phyloP scores from a whole-genome alignment of 2,113 vertebrate genomes.

The Pitta sordida region DNA sequence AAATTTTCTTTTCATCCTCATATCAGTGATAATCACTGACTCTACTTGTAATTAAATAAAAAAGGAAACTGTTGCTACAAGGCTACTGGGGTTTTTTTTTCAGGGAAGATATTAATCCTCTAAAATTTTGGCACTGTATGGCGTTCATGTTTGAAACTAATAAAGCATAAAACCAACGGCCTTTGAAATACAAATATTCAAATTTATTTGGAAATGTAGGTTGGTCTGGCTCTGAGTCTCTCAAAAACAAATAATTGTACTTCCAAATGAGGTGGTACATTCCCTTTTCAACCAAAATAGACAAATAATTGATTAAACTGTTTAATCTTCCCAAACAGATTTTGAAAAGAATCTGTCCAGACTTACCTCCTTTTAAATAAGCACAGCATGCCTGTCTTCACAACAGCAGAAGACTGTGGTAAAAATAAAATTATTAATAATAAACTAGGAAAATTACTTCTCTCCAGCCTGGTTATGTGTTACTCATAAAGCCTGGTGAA shows the following conservation, averaged over 20 bases:
- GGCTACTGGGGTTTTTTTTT: neutral
- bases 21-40: neutral
- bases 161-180: neutral
- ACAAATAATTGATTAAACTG: neutral
- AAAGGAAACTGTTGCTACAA: neutral
- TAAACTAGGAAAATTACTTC: constrained; percentile 20
- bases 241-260: neutral
- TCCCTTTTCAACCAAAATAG: constrained; percentile 11
- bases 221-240: neutral
- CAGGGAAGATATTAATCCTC: neutral
- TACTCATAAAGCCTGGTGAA: neutral
- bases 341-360: neutral
- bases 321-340: constrained; percentile 14
- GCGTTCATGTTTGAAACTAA: neutral
- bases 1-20: neutral
- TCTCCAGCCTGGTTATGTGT: neutral
- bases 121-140: neutral
- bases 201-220: neutral
- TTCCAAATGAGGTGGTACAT: neutral
- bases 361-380: neutral
- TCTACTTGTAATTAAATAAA: neutral
- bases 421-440: constrained; percentile 23
- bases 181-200: constrained; percentile 16
- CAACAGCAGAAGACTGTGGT: neutral
- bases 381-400: neutral